Base-by-base conservation (phyloP, 1,140 invertebrate species). In the Geopemphigus sp. region DNA sequence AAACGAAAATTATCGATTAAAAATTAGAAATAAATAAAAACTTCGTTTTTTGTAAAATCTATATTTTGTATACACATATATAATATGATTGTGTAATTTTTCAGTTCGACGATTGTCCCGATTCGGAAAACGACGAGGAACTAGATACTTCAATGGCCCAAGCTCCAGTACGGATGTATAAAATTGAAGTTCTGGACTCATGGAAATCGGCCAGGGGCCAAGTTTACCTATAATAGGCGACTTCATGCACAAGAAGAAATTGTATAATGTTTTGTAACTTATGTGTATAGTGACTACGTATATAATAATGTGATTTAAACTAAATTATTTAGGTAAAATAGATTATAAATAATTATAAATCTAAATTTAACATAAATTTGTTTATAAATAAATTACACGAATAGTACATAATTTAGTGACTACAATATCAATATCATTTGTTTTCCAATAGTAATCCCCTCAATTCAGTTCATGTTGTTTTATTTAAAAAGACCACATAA, bases 171-270 rank as follows among this genome's bases (percentile, higher is more conserved):
- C 72, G 45, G 8, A 74, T 74, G 72, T 74, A 74, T 74, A 74
- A 74, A 59, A 74, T 74, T 59, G 72, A 74, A 22, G 72, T 74
- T 32, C 72, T 74, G 0, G 72, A 74, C 17, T 74, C 72, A 15
- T 74, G 72, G 72, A 74, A 74, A 74, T 74, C 72, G 10, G 56
- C 56, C 14, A 74, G 72, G 19, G 72, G 72, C 10, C 72, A 74
- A 74, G 72, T 74, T 74, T 74, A 74, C 11, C 54, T 74, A 15
- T 74, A 74, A 72, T 54, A 29, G 1, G 22, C 26, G 8, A 10
- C 8, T 70, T 17, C 10, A 70, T 66, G 47, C 39, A 19, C 1
- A 12, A 50, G 14, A 12, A 50, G 12, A 12, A 50, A 50, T 32
- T 32, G 17, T 54, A 32, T 66, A 47, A 24, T 29, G 26, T 54